These are phyloP conservation scores for Paramacrobiotus metropolitanus DNA, from an alignment of 1,140 invertebrate genomes.

Conservation along the genomic window DNA sequence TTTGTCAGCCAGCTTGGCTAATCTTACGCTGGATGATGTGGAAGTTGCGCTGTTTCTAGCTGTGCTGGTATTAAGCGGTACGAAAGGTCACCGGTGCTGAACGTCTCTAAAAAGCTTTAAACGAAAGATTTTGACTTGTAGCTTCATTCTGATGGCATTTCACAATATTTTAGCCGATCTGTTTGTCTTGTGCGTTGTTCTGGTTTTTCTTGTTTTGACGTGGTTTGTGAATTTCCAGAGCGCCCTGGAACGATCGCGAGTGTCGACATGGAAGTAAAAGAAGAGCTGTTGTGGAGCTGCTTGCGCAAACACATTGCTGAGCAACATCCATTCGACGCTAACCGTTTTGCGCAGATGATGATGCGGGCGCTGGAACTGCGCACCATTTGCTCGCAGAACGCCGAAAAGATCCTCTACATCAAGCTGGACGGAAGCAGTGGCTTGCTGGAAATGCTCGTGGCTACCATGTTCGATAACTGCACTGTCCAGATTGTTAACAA, in stretches of 20 bases:
- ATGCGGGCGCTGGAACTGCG: slow-evolving; percentile 21
- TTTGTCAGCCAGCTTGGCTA: slow-evolving; percentile 18
- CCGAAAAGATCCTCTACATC: slow-evolving; percentile 18
- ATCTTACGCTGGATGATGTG: slow-evolving; percentile 17
- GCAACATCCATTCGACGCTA: slow-evolving; percentile 16
- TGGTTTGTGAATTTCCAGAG: slow-evolving; percentile 17
- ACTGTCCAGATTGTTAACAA: no score
- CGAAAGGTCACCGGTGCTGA: no score
- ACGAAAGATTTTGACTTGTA: slow-evolving; percentile 2
- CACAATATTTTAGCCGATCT: no score
- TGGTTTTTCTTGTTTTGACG: no score
- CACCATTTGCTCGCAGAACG: slow-evolving; percentile 19
- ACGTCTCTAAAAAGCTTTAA: neutral
- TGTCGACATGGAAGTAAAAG: slow-evolving; percentile 17
- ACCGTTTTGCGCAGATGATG: slow-evolving; percentile 21
- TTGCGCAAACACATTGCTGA: slow-evolving; percentile 18
- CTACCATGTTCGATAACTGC: slow-evolving; percentile 11
- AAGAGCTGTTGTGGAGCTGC: slow-evolving; percentile 19
- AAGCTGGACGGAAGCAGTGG: slow-evolving; percentile 17
- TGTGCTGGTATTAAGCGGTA: slow-evolving; percentile 14
- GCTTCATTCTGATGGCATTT: no score
- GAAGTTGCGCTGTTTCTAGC: slow-evolving; percentile 19
- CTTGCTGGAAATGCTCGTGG: slow-evolving; percentile 17
- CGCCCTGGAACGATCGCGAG: slow-evolving; percentile 13
- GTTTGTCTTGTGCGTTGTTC: no score